Evolutionary conservation across 1,140 invertebrate species (phyloP).

Genomic region (Ruditapes philippinarum): DNA sequence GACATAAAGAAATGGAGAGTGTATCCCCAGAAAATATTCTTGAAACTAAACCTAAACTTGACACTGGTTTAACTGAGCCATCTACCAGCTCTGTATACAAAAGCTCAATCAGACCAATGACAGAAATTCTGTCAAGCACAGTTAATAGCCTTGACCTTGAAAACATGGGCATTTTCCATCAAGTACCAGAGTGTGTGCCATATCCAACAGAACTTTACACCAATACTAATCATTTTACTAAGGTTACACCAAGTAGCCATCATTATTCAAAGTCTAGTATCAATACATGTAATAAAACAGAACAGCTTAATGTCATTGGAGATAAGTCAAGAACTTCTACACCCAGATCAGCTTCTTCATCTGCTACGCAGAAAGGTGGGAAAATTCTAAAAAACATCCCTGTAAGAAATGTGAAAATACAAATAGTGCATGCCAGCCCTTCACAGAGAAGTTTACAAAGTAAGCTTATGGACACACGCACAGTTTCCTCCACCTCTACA

Average conservation of each 20-base stretch:
- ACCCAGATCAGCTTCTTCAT: background rate
- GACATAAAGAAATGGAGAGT: conserved; percentile 66
- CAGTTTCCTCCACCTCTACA: background rate
- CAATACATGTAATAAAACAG: background rate
- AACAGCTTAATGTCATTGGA: background rate
- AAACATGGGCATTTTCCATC: background rate
- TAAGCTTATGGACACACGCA: background rate
- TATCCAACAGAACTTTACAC: background rate
- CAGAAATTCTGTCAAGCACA: background rate
- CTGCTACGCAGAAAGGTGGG: background rate
- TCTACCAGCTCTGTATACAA: background rate
- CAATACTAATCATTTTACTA: background rate
- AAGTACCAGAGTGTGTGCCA: background rate
- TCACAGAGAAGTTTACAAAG: background rate
- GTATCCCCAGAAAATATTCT: conserved; percentile 74
- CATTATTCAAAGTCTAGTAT: background rate
- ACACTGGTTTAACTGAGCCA: background rate
- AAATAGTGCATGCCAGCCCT: conserved; percentile 7
- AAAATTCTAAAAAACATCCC: background rate
- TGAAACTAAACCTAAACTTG: conserved; percentile 58
- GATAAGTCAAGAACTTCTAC: background rate
- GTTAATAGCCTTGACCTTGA: background rate
- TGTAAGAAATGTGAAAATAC: background rate
- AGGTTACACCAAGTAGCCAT: background rate
- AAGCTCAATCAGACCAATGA: conserved; percentile 11